Evolutionary conservation across 2,888 invertebrate species (phyloP), one percentile per base, ranked within the genome.

Genomic region (Drosophila emarginata): DNA sequence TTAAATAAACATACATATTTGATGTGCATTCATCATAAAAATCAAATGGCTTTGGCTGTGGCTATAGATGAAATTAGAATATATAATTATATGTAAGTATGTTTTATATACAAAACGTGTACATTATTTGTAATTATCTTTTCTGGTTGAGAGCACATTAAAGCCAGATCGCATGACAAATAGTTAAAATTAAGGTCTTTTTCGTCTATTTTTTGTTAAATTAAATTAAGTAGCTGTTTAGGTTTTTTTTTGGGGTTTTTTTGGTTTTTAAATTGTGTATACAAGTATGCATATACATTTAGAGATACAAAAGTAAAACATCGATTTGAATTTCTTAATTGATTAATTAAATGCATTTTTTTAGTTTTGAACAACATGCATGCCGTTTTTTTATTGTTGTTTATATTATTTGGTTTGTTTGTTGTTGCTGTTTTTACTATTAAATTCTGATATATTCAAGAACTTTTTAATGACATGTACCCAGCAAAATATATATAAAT

Each of bases 401-500:
- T 50, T 67, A 61, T 64, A 28, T 58, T 58, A 53, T 76, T 58
- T 26, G 64, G 63, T 67, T 62, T 51, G 23, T 61, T 56, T 53
- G 21, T 70, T 68, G 36, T 57, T 51, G 57, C 68, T 23, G 53
- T 39, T 50, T 66, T 62, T 67, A 28, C 52, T 65, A 51, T 52
- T 39, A 60, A 60, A 51, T 72, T 70, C 73, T 60, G 65, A 50
- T 32, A 72, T 70, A 64, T 57, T 67, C 67, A 59, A 58, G 58
- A 58, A 58, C 45, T 53, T 26, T 54, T 74, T 73, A 74, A 87
- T 88, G 87, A 87, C 87, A 88, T 88, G 87, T 88, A 88, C 87
- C 87, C 87, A 87, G 80, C 77, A 82, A 80, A 69, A 71, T 62
- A 75, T 63, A 73, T 64, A 64, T 64, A 36, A 51, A 56, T 68